Base-by-base conservation (phyloP, 2,888 invertebrate species). In the Leucoma salicis region DNA sequence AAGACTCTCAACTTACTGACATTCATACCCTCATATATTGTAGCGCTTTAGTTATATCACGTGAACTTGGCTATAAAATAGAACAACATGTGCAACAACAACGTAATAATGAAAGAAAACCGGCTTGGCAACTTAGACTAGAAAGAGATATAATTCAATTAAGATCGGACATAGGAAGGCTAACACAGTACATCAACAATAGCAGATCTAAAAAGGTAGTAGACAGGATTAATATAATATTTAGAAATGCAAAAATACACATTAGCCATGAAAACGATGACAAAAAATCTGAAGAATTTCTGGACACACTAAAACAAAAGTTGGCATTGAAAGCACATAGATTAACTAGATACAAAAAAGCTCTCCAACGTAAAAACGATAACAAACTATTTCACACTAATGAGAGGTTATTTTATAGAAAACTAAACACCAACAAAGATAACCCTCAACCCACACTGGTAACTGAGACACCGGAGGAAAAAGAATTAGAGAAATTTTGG, bases 301-400 rank as follows among this genome's bases (percentile, higher is more conserved):
- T 25, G 8, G 25, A 25, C 8, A 16, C 16, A 4, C 16, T 32
- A 36, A 14, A 42, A 28, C 42, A 42, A 27, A 36, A 37, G 13
- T 29, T 37, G 12, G 37, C 37, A 8, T 14, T 37, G 11, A 18
- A 31, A 21, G 31, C 18, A 10, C 36, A 37, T 15, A 32, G 42
- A 31, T 13, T 42, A 7, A 25, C 2, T 6, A 31, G 42, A 31
- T 43, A 43, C 12, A 38, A 24, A 10, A 43, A 43, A 15, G 21
- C 42, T 13, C 34, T 29, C 18, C 33, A 38, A 21, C 16, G 31
- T 1, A 38, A 16, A 31, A 29, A 35, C 7, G 38, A 43, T 24
- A 43, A 43, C 24, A 31, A 4, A 4, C 12, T 28, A 24, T 38
- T 43, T 25, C 7, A 25, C 3, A 6, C 7, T 2, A 25, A 25